These are phyloP conservation scores for Chymomyza costata DNA, from an alignment of 1,140 invertebrate species.

Conservation along the genomic window DNA sequence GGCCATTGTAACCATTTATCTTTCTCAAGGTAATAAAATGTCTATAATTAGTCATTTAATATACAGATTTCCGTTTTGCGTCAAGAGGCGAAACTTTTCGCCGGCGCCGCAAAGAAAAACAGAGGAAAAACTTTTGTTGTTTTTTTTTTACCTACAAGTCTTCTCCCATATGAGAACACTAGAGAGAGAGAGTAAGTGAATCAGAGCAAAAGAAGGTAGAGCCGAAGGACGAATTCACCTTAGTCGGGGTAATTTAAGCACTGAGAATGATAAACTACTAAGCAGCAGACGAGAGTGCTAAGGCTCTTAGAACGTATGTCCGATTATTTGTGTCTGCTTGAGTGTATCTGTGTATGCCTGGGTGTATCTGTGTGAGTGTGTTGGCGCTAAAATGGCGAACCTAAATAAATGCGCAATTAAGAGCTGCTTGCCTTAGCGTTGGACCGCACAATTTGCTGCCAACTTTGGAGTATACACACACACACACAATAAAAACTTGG, in stretches of 20 bases:
- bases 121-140: background rate
- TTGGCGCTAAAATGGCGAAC: constrained; percentile 47
- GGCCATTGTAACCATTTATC: constrained; percentile 59
- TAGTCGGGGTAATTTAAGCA: constrained; percentile 65
- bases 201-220: constrained; percentile 14
- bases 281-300: constrained; percentile 45
- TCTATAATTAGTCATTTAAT: constrained; percentile 74
- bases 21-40: constrained; percentile 73
- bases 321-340: too few relatives aligned
- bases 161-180: too few relatives aligned
- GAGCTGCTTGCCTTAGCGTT: constrained; percentile 67
- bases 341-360: too few relatives aligned
- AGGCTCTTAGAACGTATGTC: background rate
- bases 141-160: too few relatives aligned
- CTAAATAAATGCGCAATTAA: constrained; percentile 74
- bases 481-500: constrained; percentile 30
- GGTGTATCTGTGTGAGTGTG: constrained; percentile 1
- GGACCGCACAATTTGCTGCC: constrained; percentile 66
- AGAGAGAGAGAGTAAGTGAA: constrained; percentile 42
- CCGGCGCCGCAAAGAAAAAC: constrained; percentile 29
- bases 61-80: constrained; percentile 73
- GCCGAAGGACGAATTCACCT: too few relatives aligned
- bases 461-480: constrained; percentile 40
- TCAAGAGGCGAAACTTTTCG: constrained; percentile 68
- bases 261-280: constrained; percentile 70